Evolutionary conservation across 2,888 invertebrate genomes (phyloP).

Genomic region (Ornithoptera priamus): DNA sequence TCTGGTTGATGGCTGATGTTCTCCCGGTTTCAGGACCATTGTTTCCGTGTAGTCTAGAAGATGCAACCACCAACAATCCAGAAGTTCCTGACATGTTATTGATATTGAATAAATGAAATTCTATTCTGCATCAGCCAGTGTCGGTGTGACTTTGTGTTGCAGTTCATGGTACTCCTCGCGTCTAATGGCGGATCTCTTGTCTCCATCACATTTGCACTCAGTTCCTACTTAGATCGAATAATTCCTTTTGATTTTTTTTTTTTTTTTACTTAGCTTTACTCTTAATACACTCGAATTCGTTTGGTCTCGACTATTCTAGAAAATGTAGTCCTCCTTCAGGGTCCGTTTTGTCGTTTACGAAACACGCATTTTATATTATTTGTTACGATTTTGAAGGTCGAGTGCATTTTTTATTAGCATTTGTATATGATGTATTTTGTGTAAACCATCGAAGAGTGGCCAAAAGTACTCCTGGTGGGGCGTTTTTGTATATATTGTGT

Average conservation of each 20-base stretch:
- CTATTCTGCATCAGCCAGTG: conserved; percentile 32
- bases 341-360: conserved; percentile 31
- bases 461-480: conserved; percentile 62
- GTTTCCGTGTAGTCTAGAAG: conserved; percentile 19
- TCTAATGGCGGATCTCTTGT: conserved; percentile 63
- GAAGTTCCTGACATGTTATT: conserved; percentile 47
- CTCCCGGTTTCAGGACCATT: conserved; percentile 12
- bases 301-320: conserved; percentile 42
- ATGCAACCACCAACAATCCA: no score
- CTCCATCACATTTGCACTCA: conserved; percentile 70
- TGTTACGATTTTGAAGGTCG: conserved; percentile 51
- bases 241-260: conserved; percentile 38
- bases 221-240: conserved; percentile 77
- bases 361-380: conserved; percentile 43
- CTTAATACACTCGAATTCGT: conserved; percentile 42
- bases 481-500: conserved; percentile 75
- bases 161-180: conserved; percentile 57
- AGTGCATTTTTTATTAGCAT: conserved; percentile 44
- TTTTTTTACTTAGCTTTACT: conserved; percentile 62
- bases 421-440: conserved; percentile 35
- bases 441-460: conserved; percentile 55
- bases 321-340: conserved; percentile 65
- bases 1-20: conserved; percentile 12
- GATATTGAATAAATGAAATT: conserved; percentile 32
- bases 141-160: conserved; percentile 57